Base-by-base conservation (phyloP, 2,113 vertebrate species). In the Cyprinodon brontotheroides region DNA sequence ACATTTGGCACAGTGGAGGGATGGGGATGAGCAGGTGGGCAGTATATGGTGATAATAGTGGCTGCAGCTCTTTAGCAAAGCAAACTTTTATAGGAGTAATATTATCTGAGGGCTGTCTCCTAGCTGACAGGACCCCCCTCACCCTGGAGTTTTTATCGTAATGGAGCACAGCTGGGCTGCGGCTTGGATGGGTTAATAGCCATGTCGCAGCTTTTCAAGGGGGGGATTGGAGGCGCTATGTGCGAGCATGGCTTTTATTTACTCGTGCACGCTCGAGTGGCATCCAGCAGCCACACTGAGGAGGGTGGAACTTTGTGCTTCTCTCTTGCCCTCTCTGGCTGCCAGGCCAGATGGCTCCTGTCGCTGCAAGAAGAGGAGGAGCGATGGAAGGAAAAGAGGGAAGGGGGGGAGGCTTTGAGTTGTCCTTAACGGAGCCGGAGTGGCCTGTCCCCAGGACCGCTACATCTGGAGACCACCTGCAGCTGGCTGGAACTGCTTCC, bases 401-500 rank as follows among this genome's bases (percentile, higher is more conserved):
- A 75, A 50, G 76, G 73, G 48, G 74, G 80, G 82, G 29, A 29
- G 60, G 79, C 61, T 73, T 29, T 14, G 79, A 83, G 90, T 84
- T 61, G 69, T 71, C 81, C 77, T 83, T 48, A 81, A 89, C 80
- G 61, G 86, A 61, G 71, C 83, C 79, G 78, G 80, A 92, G 88
- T 83, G 86, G 85, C 87, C 84, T 73, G 87, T 89, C 89, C 88
- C 82, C 84, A 77, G 87, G 85, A 89, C 85, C 88, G 66, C 84
- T 86, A 93, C 93, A 94, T 94, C 93, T 94, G 94, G 91, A 89
- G 90, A 81, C 91, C 92, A 93, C 93, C 92, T 94, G 92, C 90
- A 89, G 86, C 88, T 86, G 88, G 75, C 81, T 77, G 79, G 12
- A 36, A 74, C 68, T 12, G 40, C 68, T 82, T 78, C 84, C 82